These are phyloP conservation scores for Vultur gryphus DNA, from an alignment of 2,797 vertebrate genomes.

Conservation along the genomic window DNA sequence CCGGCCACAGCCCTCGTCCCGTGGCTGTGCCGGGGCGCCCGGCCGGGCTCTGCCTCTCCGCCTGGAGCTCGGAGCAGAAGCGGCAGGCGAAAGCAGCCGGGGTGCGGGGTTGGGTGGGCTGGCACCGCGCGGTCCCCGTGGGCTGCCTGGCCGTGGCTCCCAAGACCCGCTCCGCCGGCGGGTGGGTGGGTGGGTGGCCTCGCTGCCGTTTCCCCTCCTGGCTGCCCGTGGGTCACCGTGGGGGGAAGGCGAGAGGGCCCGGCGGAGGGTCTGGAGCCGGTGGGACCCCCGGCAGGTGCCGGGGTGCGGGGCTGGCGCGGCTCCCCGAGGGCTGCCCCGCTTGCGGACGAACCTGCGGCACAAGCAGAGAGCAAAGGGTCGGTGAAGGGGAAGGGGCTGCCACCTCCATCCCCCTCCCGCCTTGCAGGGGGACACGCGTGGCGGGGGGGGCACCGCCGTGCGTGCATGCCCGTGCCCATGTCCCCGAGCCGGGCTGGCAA, in stretches of 20 bases:
- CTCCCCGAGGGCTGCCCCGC: not conserved
- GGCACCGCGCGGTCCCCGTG: not conserved
- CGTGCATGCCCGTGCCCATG: accelerated
- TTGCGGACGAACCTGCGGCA: not conserved
- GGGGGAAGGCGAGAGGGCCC: not conserved
- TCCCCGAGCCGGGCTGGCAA: not conserved
- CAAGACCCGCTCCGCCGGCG: not conserved
- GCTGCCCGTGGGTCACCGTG: not conserved
- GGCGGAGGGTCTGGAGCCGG: not conserved
- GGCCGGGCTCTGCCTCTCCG: not conserved
- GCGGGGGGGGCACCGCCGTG: not conserved
- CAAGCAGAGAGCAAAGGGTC: not conserved
- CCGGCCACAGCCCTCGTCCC: not conserved
- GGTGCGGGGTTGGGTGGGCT: not conserved
- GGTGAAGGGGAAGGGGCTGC: accelerated
- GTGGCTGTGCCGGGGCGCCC: not conserved
- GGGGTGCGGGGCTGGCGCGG: accelerated
- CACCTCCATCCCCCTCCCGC: not conserved
- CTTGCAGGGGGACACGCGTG: not conserved
- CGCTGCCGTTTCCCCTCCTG: not conserved
- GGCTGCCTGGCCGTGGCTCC: not conserved
- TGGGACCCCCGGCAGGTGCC: not conserved
- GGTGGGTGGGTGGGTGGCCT: not conserved
- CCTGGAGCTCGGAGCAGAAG: not conserved
- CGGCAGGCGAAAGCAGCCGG: not conserved